phyloP scores from a whole-genome alignment of 2,113 vertebrate species.

The Tyrannus savana region DNA sequence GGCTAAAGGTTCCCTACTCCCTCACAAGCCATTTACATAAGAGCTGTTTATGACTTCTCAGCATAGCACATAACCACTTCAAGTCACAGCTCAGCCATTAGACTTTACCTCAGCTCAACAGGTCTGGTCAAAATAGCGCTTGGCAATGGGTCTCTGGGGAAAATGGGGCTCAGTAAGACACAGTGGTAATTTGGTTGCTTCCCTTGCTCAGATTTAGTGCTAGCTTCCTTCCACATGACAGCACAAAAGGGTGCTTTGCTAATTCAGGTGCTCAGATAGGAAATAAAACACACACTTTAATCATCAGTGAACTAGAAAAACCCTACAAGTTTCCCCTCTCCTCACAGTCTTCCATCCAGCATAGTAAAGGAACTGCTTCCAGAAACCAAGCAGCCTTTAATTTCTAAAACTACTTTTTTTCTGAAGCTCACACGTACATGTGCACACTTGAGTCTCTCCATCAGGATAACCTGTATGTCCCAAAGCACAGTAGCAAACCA shows the following conservation, averaged over 20 bases:
- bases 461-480: not conserved
- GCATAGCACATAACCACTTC: conserved; percentile 25
- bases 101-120: conserved; percentile 1
- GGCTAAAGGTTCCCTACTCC: conserved; percentile 32
- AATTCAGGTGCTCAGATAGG: not conserved
- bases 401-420: not conserved
- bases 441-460: fast-evolving
- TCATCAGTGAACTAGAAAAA: not conserved
- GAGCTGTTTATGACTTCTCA: conserved; percentile 53
- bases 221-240: not conserved
- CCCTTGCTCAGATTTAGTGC: not conserved
- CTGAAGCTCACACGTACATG: fast-evolving
- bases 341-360: not conserved
- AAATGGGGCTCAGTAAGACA: not conserved
- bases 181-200: not conserved
- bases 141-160: not conserved
- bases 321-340: fast-evolving
- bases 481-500: not conserved
- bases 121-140: not conserved
- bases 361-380: not conserved
- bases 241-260: not conserved
- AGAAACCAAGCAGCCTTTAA: not conserved
- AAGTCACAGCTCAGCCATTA: not conserved
- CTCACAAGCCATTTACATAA: conserved; percentile 57
- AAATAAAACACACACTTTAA: not conserved